A percentile compares a stretch with the other conserved stretches of the same genome.
phyloP scores from a whole-genome alignment of 2,797 vertebrate genomes.

The Gila robusta region DNA sequence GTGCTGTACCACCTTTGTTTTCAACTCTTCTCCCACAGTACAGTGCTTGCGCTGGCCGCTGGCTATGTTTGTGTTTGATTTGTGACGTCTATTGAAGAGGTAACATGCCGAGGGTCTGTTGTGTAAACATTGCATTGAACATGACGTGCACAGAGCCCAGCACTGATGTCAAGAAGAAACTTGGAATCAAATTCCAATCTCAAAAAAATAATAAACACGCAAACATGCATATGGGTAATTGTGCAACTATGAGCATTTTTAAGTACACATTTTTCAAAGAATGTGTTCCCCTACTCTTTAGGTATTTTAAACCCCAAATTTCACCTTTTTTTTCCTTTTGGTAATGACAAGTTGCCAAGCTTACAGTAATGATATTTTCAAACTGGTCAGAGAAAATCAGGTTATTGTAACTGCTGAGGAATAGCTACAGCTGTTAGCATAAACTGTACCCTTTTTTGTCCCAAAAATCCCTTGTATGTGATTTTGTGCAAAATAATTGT shows the following conservation, averaged over 20 bases:
- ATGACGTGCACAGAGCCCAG: slow-evolving; percentile 1
- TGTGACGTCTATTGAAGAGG: slow-evolving; percentile 33
- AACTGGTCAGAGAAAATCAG: not conserved
- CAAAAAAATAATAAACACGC: not conserved
- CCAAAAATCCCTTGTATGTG: not conserved
- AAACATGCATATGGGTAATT: not conserved
- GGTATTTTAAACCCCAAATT: no score
- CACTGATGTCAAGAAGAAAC: slow-evolving; percentile 23
- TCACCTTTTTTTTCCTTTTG: no score
- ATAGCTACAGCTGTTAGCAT: not conserved
- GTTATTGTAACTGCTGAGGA: not conserved
- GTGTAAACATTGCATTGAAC: slow-evolving; percentile 54
- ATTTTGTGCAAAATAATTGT: not conserved
- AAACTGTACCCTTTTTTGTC: not conserved
- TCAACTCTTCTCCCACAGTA: slow-evolving; percentile 37
- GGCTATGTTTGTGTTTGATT: slow-evolving; percentile 45
- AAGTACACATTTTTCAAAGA: not conserved
- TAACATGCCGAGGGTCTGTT: slow-evolving; percentile 43
- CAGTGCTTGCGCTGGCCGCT: slow-evolving; percentile 4
- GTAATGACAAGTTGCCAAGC: not conserved
- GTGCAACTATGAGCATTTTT: not conserved
- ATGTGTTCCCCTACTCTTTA: not conserved
- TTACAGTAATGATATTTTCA: not conserved
- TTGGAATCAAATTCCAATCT: not conserved
- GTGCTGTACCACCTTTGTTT: slow-evolving; percentile 29